A percentile compares a stretch with the other conserved stretches of the same genome.
Evolutionary conservation across 2,113 vertebrate genomes (phyloP).

Genomic region (Dromiciops gliroides): DNA sequence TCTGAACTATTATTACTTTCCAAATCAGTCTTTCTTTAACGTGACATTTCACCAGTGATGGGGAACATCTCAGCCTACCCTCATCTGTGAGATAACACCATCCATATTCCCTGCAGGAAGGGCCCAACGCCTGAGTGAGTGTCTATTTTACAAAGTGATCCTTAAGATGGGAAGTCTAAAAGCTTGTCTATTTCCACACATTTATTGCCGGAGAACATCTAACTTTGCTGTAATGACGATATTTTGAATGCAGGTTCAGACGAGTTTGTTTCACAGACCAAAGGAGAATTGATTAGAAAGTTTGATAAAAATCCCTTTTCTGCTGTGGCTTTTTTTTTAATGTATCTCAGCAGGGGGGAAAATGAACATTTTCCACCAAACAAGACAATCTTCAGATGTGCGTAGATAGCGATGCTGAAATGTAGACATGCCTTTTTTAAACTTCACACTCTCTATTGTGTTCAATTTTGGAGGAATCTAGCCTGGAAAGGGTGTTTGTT

Average conservation of each 20-base stretch:
- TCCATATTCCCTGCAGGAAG: not conserved
- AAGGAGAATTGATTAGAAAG: slow-evolving; percentile 32
- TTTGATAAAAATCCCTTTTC: slow-evolving; percentile 7
- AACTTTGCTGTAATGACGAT: rapidly evolving
- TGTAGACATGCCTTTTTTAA: not conserved
- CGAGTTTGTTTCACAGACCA: not conserved
- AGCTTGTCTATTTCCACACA: not conserved
- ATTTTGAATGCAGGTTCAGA: not conserved
- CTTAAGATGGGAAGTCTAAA: not conserved
- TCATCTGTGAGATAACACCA: rapidly evolving
- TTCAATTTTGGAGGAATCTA: not conserved
- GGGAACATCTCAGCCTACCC: not conserved
- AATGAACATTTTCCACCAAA: slow-evolving; percentile 11
- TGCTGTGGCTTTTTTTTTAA: not conserved
- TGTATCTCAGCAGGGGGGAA: not conserved
- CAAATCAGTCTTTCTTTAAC: not conserved
- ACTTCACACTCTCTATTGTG: not conserved
- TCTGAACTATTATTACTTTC: not conserved
- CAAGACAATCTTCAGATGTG: not conserved
- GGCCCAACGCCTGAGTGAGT: not conserved
- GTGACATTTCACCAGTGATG: not conserved
- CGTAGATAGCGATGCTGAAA: not conserved
- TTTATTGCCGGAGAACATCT: not conserved
- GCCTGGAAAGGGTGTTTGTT: not conserved
- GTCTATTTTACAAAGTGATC: not conserved